phyloP scores from a whole-genome alignment of 2,797 vertebrate species.

The Myiotriccus ornatus region DNA sequence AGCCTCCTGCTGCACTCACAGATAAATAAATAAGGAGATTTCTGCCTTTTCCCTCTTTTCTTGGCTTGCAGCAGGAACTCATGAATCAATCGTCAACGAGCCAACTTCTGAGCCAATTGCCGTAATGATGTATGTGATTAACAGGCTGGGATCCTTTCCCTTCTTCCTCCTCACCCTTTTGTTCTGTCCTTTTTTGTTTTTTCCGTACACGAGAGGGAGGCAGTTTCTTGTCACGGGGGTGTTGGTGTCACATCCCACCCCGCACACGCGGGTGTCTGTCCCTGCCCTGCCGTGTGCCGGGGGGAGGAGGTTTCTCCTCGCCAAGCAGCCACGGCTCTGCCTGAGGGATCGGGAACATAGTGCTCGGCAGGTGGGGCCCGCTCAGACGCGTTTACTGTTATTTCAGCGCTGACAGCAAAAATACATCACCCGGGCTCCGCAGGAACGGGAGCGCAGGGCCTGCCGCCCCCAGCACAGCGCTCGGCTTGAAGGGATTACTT shows the following conservation, averaged over 20 bases:
- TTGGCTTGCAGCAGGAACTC: not conserved
- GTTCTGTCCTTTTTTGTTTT: too few species aligned
- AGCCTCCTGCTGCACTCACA: conserved; percentile 18
- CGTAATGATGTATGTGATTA: conserved; percentile 51
- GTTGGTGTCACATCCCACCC: not conserved
- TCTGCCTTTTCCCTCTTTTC: not conserved
- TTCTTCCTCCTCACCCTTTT: not conserved
- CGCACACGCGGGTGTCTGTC: not conserved
- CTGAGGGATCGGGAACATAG: conserved; percentile 79
- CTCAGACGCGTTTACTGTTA: conserved; percentile 86
- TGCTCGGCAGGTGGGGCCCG: conserved; percentile 82
- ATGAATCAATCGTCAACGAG: conserved; percentile 49
- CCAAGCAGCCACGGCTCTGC: conserved; percentile 68
- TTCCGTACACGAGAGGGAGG: not conserved
- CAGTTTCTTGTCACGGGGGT: conserved; percentile 16
- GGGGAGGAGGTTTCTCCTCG: conserved; percentile 75
- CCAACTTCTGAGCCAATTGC: conserved; percentile 41
- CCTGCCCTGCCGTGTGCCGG: conserved; percentile 73
- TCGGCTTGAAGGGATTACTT: conserved; percentile 73
- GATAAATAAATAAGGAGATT: conserved; percentile 14
- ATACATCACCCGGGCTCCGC: conserved; percentile 85
- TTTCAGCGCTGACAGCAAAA: conserved; percentile 90
- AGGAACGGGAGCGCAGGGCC: conserved; percentile 80
- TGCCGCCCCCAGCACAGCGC: conserved; percentile 76
- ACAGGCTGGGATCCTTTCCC: conserved; percentile 5